Base-by-base conservation (phyloP, 2,797 vertebrate genomes). In the Tenualosa thibaudeaui region DNA sequence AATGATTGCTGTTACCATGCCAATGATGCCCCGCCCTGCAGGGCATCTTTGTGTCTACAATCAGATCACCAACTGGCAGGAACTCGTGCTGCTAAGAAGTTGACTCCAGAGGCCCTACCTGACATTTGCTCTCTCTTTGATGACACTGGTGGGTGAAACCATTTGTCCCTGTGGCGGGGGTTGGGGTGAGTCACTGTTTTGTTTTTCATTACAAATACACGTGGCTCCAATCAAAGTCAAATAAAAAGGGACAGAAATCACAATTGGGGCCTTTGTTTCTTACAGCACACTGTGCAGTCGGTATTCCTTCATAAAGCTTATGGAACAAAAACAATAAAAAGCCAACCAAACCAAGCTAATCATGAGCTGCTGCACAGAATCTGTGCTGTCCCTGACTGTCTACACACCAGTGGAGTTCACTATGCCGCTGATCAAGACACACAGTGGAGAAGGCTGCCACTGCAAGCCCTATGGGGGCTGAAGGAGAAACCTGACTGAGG, bases 21-120 rank as follows among this genome's bases (percentile, higher is more conserved):
- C 53, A 49, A 40, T 26, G 0, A 86, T 86, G 91, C 91, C 91
- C 93, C 83, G 91, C 91, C 92, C 93, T 92, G 93, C 93, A 93
- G 92, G 91, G 89, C 90, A 90, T 82, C 19, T 86, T 13, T 83
- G 82, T 26, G 56, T 81, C 84, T 62, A 49, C 26, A 84, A 78
- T 46, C 50, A 86, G 82, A 78, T 22, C 71, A 78, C 7, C 7
- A 40, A 46, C 17, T 78, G 71, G 19, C 40, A 46, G 19, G 0
- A 78, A 19, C 71, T 75, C 71, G 5, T 15, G 7, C 40, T 17
- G 3, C 5, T 43, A 2, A 22, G 5, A 40, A 46, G 71, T 40
- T 46, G 40, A 19, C 71, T 7, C 17, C 7, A 0, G 37, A 8
- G 40, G 17, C 37, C 71, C 37, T 78, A 78, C 17, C 65, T 37